A percentile compares a stretch with the other conserved stretches of the same genome.
These are phyloP conservation scores for Euproctis similis DNA, from an alignment of 2,888 invertebrate genomes.

Conservation along the genomic window DNA sequence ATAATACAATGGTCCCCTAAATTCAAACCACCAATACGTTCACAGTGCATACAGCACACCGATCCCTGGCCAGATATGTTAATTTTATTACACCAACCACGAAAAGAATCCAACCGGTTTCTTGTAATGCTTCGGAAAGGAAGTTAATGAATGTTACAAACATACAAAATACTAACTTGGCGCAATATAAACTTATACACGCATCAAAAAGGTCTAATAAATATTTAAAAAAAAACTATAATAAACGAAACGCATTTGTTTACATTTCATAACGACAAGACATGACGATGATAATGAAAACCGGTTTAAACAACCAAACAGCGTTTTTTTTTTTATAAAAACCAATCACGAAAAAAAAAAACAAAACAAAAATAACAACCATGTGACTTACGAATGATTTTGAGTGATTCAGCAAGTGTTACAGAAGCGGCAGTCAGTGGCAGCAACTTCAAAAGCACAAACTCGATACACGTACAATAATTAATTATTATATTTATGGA, in stretches of 20 bases:
- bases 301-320: conserved; percentile 28
- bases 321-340: no score
- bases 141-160: conserved; percentile 63
- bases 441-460: conserved; percentile 43
- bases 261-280: conserved; percentile 29
- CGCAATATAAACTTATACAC: no score
- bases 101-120: conserved; percentile 67
- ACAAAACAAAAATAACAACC: conserved; percentile 25
- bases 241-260: neutral
- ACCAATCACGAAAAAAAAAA: no score
- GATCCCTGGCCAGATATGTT: conserved; percentile 63
- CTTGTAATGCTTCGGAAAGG: conserved; percentile 61
- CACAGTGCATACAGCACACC: no score
- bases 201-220: no score
- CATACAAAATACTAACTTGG: no score
- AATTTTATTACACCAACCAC: conserved; percentile 68
- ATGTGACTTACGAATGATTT: conserved; percentile 50
- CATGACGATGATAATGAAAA: conserved; percentile 25
- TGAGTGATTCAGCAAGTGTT: conserved; percentile 36
- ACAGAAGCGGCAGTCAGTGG: no score
- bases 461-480: conserved; percentile 39
- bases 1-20: conserved; percentile 27
- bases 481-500: no score
- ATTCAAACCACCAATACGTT: conserved; percentile 35
- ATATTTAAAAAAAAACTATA: no score